Base-by-base conservation (phyloP, 2,888 invertebrate species). In the Phengaris arion region DNA sequence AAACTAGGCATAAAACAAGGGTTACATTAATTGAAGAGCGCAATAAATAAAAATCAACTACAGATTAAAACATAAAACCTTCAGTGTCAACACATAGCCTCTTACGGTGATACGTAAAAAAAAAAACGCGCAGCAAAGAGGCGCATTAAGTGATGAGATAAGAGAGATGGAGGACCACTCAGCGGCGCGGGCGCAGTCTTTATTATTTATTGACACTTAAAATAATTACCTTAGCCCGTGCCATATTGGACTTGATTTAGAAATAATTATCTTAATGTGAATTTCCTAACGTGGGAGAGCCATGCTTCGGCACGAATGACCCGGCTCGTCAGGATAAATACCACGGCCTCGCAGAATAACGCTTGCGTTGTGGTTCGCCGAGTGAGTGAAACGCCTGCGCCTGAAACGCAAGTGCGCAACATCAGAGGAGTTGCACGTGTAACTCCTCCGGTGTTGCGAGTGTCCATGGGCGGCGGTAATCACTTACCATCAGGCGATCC, bases 161-260 rank as follows among this genome's bases (percentile, higher is more conserved):
- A 93, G 88, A 89, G 88, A 93, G 92, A 93, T 89, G 92, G 91
- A 92, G 91, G 92, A 89, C 91, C 93, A 93, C 93, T 93, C 93
- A 93, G 84, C 88, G 88, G 86, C 83, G 87, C 85, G 51, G 85
- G 86, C 83, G 87, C 85, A 64, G 85, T 89, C 90, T 92, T 91
- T 93, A 93, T 93, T 93, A 93, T 93, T 93, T 93, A 93, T 93
- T 93, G 92, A 93, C 92, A 93, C 93, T 93, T 92, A 92, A 93
- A 92, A 91, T 92, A 93, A 93, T 92, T 93, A 92, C 87, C 85
- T 83, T 83, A 82, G 85, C 93, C 90, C 93, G 93, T 93, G 93
- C 93, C 93, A 90, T 79, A 81, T 79, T 76, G 76, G 68, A 77
- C 76, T 75, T 74, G 69, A 78, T 77, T 76, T 75, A 74, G 12